These are phyloP conservation scores for Grallaria varia DNA, from an alignment of 2,113 vertebrate species.

Conservation along the genomic window DNA sequence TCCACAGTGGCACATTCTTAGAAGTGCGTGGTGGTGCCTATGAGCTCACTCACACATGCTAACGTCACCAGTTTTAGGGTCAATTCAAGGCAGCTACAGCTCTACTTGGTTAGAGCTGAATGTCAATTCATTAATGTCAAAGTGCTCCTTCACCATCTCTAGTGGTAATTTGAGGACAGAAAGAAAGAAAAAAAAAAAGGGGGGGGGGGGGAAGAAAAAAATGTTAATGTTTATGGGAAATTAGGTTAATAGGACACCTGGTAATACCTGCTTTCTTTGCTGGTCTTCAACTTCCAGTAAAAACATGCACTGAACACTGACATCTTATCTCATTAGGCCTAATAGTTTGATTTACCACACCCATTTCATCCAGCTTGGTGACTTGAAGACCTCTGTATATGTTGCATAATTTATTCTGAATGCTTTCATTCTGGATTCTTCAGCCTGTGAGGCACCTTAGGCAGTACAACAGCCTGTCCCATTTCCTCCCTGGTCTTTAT, in stretches of 20 bases:
- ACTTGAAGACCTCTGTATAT: background rate
- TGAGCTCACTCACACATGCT: slow-evolving; percentile 34
- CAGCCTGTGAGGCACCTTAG: background rate
- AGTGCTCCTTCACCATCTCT: background rate
- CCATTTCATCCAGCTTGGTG: background rate
- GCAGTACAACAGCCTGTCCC: background rate
- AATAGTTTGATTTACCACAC: background rate
- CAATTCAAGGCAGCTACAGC: background rate
- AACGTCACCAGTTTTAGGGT: background rate
- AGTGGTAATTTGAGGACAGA: background rate
- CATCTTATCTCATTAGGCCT: background rate
- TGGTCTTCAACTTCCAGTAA: background rate
- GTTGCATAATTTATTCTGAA: background rate
- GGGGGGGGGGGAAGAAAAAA: fast-evolving
- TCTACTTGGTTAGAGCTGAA: background rate
- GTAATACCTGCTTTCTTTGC: background rate
- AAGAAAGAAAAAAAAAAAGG: background rate
- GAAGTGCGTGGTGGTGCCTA: slow-evolving; percentile 20
- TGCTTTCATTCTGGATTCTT: background rate
- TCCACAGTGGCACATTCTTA: slow-evolving; percentile 6
- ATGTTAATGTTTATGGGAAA: background rate
- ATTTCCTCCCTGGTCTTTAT: background rate
- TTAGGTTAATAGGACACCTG: background rate
- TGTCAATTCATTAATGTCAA: background rate
- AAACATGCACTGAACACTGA: background rate